Base-by-base conservation (phyloP, 2,797 vertebrate genomes). In the Chelmon rostratus region DNA sequence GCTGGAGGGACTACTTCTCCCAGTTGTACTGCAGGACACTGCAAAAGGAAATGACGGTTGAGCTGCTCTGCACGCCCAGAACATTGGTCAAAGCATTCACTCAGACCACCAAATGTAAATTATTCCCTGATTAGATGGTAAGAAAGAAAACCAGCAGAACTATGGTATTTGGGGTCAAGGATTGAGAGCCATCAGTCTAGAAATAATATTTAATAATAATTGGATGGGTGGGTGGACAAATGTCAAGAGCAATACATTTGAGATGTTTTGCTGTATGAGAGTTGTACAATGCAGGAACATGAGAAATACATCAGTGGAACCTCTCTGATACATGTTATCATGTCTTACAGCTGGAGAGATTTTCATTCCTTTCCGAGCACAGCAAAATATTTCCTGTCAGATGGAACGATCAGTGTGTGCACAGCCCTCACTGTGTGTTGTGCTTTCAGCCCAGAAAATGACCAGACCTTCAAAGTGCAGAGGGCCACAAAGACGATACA, bases 401-500 rank as follows among this genome's bases (percentile, higher is more conserved):
- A 74, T 53, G 44, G 28, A 71, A 42, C 68, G 59, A 78, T 83
- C 66, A 46, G 42, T 16, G 46, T 50, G 50, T 63, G 62, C 68
- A 31, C 77, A 73, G 73, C 28, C 54, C 19, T 5, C 73, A 62
- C 37, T 76, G 16, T 2, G 84, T 65, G 62, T 44, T 33, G 42
- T 40, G 65, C 83, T 57, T 75, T 85, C 58, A 85, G 47, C 70
- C 19, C 12, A 61, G 90, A 93, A 89, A 92, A 81, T 89, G 79
- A 93, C 79, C 88, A 91, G 86, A 90, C 85, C 79, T 91, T 91
- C 73, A 85, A 82, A 87, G 79, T 83, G 65, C 84, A 78, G 70
- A 87, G 70, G 74, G 77, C 80, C 84, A 82, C 73, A 81, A 40
- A 73, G 82, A 78, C 61, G 31, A 18, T 21, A 0, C 52, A 70